Conservation (phyloP, 2,113 vertebrate genomes). For the Ptyas mucosa region DNA sequence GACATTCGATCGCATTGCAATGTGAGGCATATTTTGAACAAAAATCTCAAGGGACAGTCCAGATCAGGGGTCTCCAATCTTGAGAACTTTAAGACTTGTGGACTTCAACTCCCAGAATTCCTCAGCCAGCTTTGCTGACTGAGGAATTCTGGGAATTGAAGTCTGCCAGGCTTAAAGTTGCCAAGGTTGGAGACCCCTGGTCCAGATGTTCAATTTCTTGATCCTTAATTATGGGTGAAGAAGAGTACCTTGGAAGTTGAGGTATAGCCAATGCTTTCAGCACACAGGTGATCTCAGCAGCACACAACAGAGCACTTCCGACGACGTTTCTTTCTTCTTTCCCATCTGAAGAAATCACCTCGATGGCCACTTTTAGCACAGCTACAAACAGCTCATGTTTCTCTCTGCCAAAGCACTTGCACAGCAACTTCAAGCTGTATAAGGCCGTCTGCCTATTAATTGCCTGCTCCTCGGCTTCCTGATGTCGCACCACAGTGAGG, state of each 20-base stretch:
- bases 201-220: not conserved
- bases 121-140: no score
- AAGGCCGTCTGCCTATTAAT: slow-evolving; percentile 94
- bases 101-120: no score
- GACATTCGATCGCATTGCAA: not conserved
- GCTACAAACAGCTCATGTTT: slow-evolving; percentile 76
- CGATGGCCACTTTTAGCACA: slow-evolving; percentile 73
- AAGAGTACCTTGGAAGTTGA: slow-evolving; percentile 85
- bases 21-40: not conserved
- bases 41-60: not conserved
- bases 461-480: slow-evolving; percentile 77
- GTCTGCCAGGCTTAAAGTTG: no score
- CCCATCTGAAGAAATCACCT: slow-evolving; percentile 66
- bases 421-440: slow-evolving; percentile 91
- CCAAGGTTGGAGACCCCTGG: no score
- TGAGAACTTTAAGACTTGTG: no score
- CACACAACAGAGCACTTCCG: slow-evolving; percentile 88
- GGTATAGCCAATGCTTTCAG: slow-evolving; percentile 85
- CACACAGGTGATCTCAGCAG: slow-evolving; percentile 80
- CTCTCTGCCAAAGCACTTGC: slow-evolving; percentile 81
- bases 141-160: no score
- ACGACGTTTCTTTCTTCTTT: slow-evolving; percentile 86
- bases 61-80: no score
- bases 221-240: not conserved
- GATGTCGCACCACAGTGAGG: slow-evolving; percentile 71